phyloP scores from a whole-genome alignment of 2,797 vertebrate species.

The Anguilla megastoma region DNA sequence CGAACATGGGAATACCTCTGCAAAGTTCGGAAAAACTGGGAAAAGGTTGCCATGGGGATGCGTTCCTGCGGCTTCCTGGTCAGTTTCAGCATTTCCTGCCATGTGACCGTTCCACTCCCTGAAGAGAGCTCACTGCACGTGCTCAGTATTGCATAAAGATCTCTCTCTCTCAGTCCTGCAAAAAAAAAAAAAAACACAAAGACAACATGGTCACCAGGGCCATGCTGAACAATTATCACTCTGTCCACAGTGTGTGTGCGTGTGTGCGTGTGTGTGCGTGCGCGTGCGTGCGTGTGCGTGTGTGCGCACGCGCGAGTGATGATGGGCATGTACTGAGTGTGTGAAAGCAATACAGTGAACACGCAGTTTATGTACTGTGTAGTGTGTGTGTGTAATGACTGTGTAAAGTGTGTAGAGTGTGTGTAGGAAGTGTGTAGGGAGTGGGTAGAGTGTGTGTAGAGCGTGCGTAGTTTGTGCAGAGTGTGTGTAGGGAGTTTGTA shows the following conservation, averaged over 20 bases:
- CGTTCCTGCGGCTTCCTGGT: slow-evolving; percentile 61
- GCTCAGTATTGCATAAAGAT: slow-evolving; percentile 78
- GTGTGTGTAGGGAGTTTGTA: not conserved
- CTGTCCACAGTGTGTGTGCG: not conserved
- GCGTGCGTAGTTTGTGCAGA: not conserved
- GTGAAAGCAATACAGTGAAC: too few relatives aligned
- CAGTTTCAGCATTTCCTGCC: slow-evolving; percentile 67
- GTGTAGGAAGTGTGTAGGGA: not conserved
- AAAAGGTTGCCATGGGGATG: slow-evolving; percentile 77
- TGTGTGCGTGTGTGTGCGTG: not conserved
- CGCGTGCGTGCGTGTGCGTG: not conserved
- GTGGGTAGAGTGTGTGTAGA: not conserved
- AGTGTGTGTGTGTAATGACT: not conserved
- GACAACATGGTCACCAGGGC: not conserved
- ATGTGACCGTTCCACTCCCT: slow-evolving; percentile 47
- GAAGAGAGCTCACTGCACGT: slow-evolving; percentile 63
- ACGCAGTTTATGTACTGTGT: too few relatives aligned
- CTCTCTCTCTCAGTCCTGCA: slow-evolving; percentile 78
- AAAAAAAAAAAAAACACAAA: not conserved
- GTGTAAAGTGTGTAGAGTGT: not conserved
- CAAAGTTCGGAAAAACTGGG: slow-evolving; percentile 69
- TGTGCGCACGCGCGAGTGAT: too few relatives aligned
- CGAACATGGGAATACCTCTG: slow-evolving; percentile 59
- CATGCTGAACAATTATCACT: not conserved
- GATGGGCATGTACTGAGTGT: too few relatives aligned